Base-by-base conservation (phyloP, 2,888 invertebrate genomes). In the Isotomurus palustris region DNA sequence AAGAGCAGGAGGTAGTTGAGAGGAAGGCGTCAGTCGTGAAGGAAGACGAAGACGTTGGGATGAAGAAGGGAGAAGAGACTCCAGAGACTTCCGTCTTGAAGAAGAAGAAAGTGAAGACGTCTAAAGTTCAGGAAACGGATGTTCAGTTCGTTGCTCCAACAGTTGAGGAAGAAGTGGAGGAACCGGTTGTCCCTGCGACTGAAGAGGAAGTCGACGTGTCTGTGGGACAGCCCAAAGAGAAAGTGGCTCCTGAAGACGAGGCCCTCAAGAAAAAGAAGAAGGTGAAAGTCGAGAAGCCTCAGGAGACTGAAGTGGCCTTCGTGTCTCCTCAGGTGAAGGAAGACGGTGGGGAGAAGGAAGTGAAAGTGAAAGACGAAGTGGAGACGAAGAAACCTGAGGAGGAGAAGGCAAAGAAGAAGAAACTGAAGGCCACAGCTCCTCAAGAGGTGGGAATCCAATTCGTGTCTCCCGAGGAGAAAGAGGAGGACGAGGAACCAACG, bases 221-320 rank as follows among this genome's bases (percentile, higher is more conserved):
- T 8, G 4, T 1, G 29, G 1, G 43, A 41, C n/a, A n/a, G n/a
- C n/a, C n/a, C n/a, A n/a, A n/a, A n/a, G n/a, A n/a, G n/a, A n/a
- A n/a, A n/a, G 48, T 41, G 4, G 2, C 12, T 2, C 44, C 43
- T 12, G 38, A 41, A n/a, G 41, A 36, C 2, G 38, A n/a, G 8
- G 36, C 36, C 22, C 28, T 48, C 62, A 53, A 17, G 14, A 43
- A 25, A 14, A 53, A 53, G n/a, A 57, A 54, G 21, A 66, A 67
- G 61, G 65, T 70, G 19, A 64, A 68, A 56, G 64, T 71, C 50
- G 60, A 66, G 3, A 51, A 52, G 27, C 4, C 22, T 10, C 59
- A 53, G 48, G 67, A 62, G 60, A 72, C 68, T 50, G 72, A 72
- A 49, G 57, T 72, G 56, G 60, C 72, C 67, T 53, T 73, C 69